phyloP scores from a whole-genome alignment of 2,797 vertebrate species.

The Perdix hodgsoniae region DNA sequence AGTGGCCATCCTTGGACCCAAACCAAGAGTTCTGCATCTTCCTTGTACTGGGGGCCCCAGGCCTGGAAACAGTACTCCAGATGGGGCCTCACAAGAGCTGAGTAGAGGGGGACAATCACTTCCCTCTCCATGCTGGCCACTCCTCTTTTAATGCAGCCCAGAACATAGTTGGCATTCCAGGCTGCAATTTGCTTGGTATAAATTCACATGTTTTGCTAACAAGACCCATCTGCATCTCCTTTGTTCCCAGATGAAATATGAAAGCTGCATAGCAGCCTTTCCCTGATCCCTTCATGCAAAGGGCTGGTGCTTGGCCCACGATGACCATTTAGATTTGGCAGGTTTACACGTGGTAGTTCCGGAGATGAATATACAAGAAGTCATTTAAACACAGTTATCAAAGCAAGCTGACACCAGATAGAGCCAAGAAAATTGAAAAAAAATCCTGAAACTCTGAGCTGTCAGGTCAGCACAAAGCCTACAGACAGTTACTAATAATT shows the following conservation, averaged over 20 bases:
- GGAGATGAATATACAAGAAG: background rate
- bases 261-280: background rate
- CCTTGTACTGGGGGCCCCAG: too few relatives aligned
- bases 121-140: too few relatives aligned
- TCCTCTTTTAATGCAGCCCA: too few relatives aligned
- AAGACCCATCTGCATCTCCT: background rate
- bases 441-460: background rate
- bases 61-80: too few relatives aligned
- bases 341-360: fast-evolving
- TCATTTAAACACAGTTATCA: background rate
- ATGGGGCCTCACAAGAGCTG: too few relatives aligned
- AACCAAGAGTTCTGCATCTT: too few relatives aligned
- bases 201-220: background rate
- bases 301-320: background rate
- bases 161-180: too few relatives aligned
- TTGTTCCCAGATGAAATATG: background rate
- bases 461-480: background rate
- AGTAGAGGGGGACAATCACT: too few relatives aligned
- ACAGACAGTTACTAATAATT: background rate
- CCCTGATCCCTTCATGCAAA: background rate
- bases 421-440: background rate
- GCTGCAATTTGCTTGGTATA: background rate
- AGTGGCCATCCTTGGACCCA: too few relatives aligned
- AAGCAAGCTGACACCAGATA: background rate
- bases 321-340: background rate